These are phyloP conservation scores for Drosophila differens DNA, from an alignment of 2,888 invertebrate genomes.

Conservation along the genomic window DNA sequence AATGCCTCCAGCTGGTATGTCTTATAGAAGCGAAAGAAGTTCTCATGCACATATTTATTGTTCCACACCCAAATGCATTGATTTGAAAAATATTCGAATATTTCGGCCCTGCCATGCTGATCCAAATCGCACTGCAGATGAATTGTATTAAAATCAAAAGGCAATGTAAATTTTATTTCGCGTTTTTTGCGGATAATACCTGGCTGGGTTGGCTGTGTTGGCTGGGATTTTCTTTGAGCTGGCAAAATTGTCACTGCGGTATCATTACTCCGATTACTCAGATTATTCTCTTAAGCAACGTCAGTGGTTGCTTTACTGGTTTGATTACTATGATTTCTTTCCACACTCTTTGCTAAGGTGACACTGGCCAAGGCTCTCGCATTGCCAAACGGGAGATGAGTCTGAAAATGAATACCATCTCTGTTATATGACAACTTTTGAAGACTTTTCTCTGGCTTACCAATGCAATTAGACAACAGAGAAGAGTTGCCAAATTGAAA, in stretches of 20 bases:
- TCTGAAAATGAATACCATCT: slow-evolving; percentile 1
- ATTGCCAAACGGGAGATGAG: neutral
- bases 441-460: slow-evolving; percentile 16
- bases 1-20: slow-evolving; percentile 53
- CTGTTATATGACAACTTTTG: neutral
- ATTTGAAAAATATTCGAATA: slow-evolving; percentile 23
- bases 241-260: slow-evolving; percentile 6
- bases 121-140: slow-evolving; percentile 54
- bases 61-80: slow-evolving; percentile 50
- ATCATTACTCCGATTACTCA: neutral
- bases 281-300: neutral
- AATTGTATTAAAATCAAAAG: slow-evolving; percentile 27
- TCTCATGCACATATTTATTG: slow-evolving; percentile 44
- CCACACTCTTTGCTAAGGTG: neutral
- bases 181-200: slow-evolving; percentile 33
- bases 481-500: neutral
- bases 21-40: slow-evolving; percentile 42
- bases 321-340: neutral
- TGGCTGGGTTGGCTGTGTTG: neutral
- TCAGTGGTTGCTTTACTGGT: slow-evolving; percentile 12
- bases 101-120: slow-evolving; percentile 28
- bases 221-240: slow-evolving; percentile 20
- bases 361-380: slow-evolving; percentile 7
- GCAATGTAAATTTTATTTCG: slow-evolving; percentile 15
- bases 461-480: slow-evolving; percentile 9